phyloP scores from a whole-genome alignment of 2,888 invertebrate species.

The Dusona sp. region DNA sequence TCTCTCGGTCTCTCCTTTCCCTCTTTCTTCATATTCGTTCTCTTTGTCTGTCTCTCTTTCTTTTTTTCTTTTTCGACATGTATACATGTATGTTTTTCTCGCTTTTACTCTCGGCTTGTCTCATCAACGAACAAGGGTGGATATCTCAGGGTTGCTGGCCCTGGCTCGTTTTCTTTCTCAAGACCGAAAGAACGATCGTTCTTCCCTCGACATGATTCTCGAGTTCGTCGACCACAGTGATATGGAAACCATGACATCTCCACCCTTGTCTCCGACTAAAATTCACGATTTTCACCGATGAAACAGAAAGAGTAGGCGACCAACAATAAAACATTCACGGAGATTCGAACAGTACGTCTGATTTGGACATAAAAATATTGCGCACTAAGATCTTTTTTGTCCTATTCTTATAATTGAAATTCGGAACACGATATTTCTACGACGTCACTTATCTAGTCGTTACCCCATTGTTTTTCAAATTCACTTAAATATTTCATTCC shows the following conservation, averaged over 20 bases:
- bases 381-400: not conserved
- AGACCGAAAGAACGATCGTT: constrained; percentile 49
- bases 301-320: not conserved
- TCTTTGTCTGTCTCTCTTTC: constrained; percentile 60
- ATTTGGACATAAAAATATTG: not conserved
- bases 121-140: constrained; percentile 70
- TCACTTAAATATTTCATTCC: not conserved
- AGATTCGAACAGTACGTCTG: constrained; percentile 3
- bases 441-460: too few species aligned
- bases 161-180: constrained; percentile 47
- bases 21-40: constrained; percentile 54
- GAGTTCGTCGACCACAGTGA: constrained; percentile 53
- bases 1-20: constrained; percentile 58
- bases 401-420: not conserved
- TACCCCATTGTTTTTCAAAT: not conserved
- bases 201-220: constrained; percentile 45
- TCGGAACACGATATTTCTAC: too few species aligned
- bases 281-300: constrained; percentile 2
- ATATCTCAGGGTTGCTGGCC: constrained; percentile 63
- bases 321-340: constrained; percentile 13
- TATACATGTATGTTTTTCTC: constrained; percentile 47
- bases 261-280: constrained; percentile 37
- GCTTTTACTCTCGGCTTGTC: constrained; percentile 47
- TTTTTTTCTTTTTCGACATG: not conserved
- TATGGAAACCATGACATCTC: constrained; percentile 32